Evolutionary conservation across 1,140 invertebrate genomes (phyloP).

Genomic region (Octopus sinensis): DNA sequence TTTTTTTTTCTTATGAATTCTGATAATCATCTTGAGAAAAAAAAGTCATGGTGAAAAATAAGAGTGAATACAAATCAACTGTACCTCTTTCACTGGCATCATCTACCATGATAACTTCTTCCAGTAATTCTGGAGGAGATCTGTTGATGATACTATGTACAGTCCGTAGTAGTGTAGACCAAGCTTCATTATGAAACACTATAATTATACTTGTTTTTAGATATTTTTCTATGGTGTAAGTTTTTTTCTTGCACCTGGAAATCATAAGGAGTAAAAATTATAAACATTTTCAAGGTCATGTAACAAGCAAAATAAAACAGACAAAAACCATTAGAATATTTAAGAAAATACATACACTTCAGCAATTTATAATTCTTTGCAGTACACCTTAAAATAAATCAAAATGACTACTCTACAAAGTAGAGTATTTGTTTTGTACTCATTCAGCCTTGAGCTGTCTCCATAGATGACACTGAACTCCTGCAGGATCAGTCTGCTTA

Average conservation of each 20-base stretch:
- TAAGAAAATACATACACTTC: not conserved
- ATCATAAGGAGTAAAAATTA: not conserved
- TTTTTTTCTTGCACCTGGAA: slow-evolving; percentile 60
- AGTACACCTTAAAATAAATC: too few relatives aligned
- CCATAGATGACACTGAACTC: too few relatives aligned
- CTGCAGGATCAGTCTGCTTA: too few relatives aligned
- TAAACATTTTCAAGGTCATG: not conserved
- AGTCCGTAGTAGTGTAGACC: slow-evolving; percentile 90
- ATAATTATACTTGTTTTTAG: slow-evolving; percentile 83
- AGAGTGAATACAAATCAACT: too few relatives aligned
- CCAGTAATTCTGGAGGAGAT: slow-evolving; percentile 79
- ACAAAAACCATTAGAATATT: not conserved
- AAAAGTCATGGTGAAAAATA: too few relatives aligned
- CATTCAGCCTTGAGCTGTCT: too few relatives aligned
- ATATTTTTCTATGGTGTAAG: slow-evolving; percentile 64
- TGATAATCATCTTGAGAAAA: too few relatives aligned
- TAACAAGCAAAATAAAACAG: not conserved
- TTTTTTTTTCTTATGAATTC: too few relatives aligned
- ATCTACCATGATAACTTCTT: slow-evolving; percentile 93
- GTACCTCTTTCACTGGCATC: slow-evolving; percentile 89
- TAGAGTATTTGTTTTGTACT: too few relatives aligned
- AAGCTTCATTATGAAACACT: slow-evolving; percentile 97
- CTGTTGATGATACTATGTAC: slow-evolving; percentile 96
- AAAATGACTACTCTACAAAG: too few relatives aligned
- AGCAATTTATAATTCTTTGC: too few relatives aligned